Evolutionary conservation across 2,113 vertebrate genomes (phyloP), one percentile per base, ranked within the genome.

Genomic region (Microcebus murinus): DNA sequence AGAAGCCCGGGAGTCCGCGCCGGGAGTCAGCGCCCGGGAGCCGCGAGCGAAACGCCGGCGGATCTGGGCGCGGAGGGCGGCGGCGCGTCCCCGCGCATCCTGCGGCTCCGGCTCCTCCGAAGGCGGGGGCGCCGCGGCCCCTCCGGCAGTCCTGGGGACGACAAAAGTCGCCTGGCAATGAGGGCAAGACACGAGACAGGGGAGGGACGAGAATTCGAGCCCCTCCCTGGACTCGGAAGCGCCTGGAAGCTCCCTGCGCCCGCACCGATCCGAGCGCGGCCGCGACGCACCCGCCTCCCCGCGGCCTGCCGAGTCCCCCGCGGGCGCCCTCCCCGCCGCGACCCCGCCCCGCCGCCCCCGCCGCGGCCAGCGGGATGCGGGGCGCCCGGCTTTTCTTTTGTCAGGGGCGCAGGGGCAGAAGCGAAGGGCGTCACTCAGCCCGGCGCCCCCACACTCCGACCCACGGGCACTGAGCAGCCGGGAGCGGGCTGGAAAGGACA

Each of bases 41-140:
- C 48, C 5, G 55, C 89, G 48, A 8, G 81, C 76, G 87, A 52
- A 42, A 77, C 71, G 79, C 87, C 21, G 18, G 87, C 23, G 57
- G 83, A 84, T 67, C 74, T 93, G 83, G 34, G 87, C 42, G 27
- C 82, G 20, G 67, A 91, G 93, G 84, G 94, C 94, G 42, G 91
- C 55, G 81, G 97, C 96, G 92, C 67, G 92, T 61, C 92, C 94
- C 92, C 52, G 95, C 39, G 81, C 96, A 97, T 97, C 96, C 94
- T 68, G 96, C 63, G 45, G 76, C 93, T 95, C n/a, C 0, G 18
- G 61, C 67, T 73, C 57, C 55, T 80, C 92, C 36, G 80, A 95
- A 90, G 92, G 95, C 74, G n/a, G 76, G 59, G 84, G 83, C 36
- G 70, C 13, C 55, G 50, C 74, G 80, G 73, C 73, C 73, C 80